Evolutionary conservation across 2,888 invertebrate species (phyloP), one percentile per base, ranked within the genome.

Genomic region (Orchestes rusci): DNA sequence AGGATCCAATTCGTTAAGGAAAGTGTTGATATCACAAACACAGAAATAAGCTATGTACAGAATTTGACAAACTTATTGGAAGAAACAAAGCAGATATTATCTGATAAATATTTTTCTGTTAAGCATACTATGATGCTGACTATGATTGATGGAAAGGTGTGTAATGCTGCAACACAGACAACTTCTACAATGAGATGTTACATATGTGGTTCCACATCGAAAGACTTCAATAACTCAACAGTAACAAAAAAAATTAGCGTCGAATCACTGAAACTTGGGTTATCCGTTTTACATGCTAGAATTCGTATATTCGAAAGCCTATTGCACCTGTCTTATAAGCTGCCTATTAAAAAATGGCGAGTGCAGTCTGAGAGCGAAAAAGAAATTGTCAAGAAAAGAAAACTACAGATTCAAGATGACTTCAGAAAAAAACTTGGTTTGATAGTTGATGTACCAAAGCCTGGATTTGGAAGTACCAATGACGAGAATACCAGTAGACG

Each of bases 401-500:
- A 35, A 12, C 13, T n/a, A 3, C n/a, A 35, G 12, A 35, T 19
- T 3, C 35, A 35, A 12, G 35, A 16, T 4, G 16, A 28, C 23
- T 39, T 39, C 18, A 2, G 39, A 4, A 31, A 38, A 19, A 27
- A 55, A 50, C 35, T 48, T 8, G 53, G 54, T 4, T 32, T 56
- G 16, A 40, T 54, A 4, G 50, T 56, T 5, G 57, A 59, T 39
- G 29, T 50, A 16, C 56, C 59, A 3, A 59, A 59, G 42, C 42
- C 51, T 12, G 51, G 46, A 3, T 54, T 43, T 36, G 58, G 57
- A 2, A 59, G 48, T 29, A 54, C 49, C 8, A 59, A 60, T 48
- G 57, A 57, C 33, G 56, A 57, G 1, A 58, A 60, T 27, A 56
- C 57, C 3, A 53, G 52, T 20, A 43, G 56, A 27, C 43, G 53